A percentile compares a stretch with the other conserved stretches of the same genome.
Evolutionary conservation across 1,140 invertebrate genomes (phyloP).

Genomic region (Neodiprion fabricii): DNA sequence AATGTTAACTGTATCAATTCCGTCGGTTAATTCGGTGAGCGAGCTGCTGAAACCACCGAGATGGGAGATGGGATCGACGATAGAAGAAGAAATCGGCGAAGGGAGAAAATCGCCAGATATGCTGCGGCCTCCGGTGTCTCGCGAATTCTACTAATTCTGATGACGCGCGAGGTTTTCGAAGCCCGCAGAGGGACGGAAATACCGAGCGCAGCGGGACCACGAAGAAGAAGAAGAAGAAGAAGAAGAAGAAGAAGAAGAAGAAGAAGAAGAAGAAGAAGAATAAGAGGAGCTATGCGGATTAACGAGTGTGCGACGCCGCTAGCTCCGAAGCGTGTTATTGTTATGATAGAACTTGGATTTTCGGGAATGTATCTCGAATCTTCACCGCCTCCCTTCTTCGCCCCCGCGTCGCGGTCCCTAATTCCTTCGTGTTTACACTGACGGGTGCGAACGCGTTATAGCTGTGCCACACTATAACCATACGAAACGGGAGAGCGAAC

Average conservation of each 20-base stretch:
- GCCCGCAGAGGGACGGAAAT: slow-evolving; percentile 41
- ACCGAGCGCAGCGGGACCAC: slow-evolving; percentile 30
- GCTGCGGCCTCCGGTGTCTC: slow-evolving; percentile 10
- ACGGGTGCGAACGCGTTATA: no score
- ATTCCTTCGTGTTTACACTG: no score
- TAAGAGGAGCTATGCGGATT: slow-evolving; percentile 45
- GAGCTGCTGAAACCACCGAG: no score
- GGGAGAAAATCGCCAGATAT: not conserved
- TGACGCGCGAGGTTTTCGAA: slow-evolving; percentile 40
- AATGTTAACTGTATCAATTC: not conserved
- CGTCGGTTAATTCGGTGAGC: not conserved
- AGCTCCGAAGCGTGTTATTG: slow-evolving; percentile 26
- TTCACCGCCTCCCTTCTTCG: not conserved
- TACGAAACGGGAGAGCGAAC: no score
- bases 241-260: slow-evolving; percentile 21
- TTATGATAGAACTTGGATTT: slow-evolving; percentile 28
- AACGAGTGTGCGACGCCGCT: slow-evolving; percentile 29
- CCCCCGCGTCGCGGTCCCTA: no score
- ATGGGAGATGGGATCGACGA: no score
- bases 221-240: slow-evolving; percentile 16
- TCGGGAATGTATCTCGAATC: slow-evolving; percentile 27
- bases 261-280: slow-evolving; percentile 34
- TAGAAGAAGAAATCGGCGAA: not conserved
- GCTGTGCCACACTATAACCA: no score
- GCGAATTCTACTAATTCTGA: slow-evolving; percentile 42